phyloP scores from a whole-genome alignment of 2,888 invertebrate genomes.

The Didymodactylos carnosus region DNA sequence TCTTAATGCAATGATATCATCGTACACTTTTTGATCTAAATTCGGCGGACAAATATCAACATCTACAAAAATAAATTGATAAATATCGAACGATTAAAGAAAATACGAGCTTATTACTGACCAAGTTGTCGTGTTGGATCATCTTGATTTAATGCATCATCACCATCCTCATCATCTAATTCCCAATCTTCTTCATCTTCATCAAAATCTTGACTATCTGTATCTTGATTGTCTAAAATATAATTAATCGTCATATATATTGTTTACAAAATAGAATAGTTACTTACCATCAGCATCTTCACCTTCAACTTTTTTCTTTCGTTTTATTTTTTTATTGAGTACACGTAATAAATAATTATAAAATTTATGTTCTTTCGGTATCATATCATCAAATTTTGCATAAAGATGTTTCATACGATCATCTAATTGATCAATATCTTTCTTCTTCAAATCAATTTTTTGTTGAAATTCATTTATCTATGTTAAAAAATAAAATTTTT shows the following conservation, averaged over 20 bases:
- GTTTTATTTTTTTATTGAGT: constrained; percentile 60
- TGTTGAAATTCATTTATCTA: constrained; percentile 27
- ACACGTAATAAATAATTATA: constrained; percentile 56
- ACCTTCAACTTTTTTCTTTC: constrained; percentile 44
- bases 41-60: constrained; percentile 34
- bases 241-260: neutral
- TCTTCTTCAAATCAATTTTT: constrained; percentile 31
- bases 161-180: constrained; percentile 27
- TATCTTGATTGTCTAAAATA: neutral
- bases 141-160: constrained; percentile 31
- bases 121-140: constrained; percentile 24
- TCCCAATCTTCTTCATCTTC: constrained; percentile 31
- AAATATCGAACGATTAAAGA: too few relatives aligned
- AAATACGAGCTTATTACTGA: too few relatives aligned
- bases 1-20: constrained; percentile 29
- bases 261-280: neutral
- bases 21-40: constrained; percentile 27
- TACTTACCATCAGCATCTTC: constrained; percentile 36
- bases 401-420: constrained; percentile 27
- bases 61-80: constrained; percentile 30
- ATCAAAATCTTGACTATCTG: constrained; percentile 21
- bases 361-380: constrained; percentile 48
- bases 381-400: constrained; percentile 23
- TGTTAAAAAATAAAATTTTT: neutral
- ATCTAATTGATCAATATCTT: constrained; percentile 31